Conservation (phyloP, 2,888 invertebrate species). For the Yponomeuta sedellus region DNA sequence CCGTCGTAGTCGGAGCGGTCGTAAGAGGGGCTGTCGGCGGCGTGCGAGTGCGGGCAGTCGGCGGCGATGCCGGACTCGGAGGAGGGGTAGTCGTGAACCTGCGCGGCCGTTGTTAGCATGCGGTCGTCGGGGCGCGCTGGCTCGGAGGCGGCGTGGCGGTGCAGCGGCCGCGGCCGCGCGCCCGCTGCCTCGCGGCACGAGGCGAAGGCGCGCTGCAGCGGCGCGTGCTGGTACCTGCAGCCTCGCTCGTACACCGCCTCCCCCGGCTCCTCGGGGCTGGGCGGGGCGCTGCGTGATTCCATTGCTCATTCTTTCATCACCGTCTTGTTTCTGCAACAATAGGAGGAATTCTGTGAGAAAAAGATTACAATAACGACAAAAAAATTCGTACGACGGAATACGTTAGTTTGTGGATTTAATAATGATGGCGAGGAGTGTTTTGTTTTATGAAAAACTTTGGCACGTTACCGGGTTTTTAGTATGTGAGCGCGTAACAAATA, state of each 20-base stretch:
- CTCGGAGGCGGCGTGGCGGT: constrained; percentile 65
- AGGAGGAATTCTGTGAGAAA: constrained; percentile 21
- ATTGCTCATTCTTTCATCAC: constrained; percentile 71
- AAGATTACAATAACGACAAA: background rate
- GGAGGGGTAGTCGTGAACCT: constrained; percentile 73
- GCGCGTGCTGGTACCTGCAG: constrained; percentile 79
- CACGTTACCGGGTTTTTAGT: background rate
- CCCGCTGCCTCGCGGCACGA: constrained; percentile 58
- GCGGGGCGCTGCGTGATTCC: constrained; percentile 77
- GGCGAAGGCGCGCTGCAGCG: constrained; percentile 68
- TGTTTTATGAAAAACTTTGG: no score
- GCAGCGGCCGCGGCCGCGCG: constrained; percentile 53
- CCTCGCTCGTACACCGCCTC: constrained; percentile 84
- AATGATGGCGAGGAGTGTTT: no score
- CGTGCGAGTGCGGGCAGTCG: constrained; percentile 67
- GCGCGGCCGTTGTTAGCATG: constrained; percentile 65
- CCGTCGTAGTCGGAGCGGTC: constrained; percentile 68
- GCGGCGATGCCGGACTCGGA: constrained; percentile 73
- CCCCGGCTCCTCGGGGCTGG: constrained; percentile 75
- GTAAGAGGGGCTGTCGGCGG: constrained; percentile 66
- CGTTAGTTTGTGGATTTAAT: no score
- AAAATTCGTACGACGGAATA: background rate
- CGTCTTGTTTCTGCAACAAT: constrained; percentile 56
- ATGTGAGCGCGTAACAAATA: constrained; percentile 5
- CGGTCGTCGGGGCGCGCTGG: constrained; percentile 67